These are phyloP conservation scores for Stramonita haemastoma DNA, from an alignment of 2,888 invertebrate species.

Conservation along the genomic window DNA sequence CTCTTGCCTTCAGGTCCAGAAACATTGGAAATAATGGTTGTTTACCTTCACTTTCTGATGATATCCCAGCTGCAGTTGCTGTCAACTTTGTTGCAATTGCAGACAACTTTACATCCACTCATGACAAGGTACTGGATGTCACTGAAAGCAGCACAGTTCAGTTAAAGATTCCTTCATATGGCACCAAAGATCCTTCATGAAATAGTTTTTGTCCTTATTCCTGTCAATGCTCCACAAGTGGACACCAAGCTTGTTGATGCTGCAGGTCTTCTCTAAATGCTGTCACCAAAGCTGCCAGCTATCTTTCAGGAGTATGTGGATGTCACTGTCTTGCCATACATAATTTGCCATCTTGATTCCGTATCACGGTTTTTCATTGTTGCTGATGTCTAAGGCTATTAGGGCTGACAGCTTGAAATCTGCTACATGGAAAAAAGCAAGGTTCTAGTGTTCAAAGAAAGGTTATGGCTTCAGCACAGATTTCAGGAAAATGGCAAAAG, in stretches of 20 bases:
- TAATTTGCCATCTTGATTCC: neutral
- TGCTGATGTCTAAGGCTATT: neutral
- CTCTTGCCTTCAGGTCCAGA: neutral
- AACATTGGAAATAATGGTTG: neutral
- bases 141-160: neutral
- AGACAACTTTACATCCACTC: neutral
- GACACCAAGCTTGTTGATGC: neutral
- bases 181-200: neutral
- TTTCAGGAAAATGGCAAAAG: neutral
- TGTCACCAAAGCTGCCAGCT: neutral
- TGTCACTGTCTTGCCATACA: neutral
- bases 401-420: neutral
- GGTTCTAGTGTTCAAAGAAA: neutral
- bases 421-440: neutral
- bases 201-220: neutral
- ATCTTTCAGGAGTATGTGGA: conserved; percentile 7
- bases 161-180: neutral
- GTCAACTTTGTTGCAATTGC: neutral
- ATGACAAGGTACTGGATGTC: neutral
- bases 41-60: neutral
- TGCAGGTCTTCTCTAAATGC: neutral
- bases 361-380: neutral
- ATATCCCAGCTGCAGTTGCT: neutral
- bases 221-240: neutral
- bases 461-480: neutral